Evolutionary conservation across 2,797 vertebrate genomes (phyloP).

Genomic region (Ctenopoma kingsleyae): DNA sequence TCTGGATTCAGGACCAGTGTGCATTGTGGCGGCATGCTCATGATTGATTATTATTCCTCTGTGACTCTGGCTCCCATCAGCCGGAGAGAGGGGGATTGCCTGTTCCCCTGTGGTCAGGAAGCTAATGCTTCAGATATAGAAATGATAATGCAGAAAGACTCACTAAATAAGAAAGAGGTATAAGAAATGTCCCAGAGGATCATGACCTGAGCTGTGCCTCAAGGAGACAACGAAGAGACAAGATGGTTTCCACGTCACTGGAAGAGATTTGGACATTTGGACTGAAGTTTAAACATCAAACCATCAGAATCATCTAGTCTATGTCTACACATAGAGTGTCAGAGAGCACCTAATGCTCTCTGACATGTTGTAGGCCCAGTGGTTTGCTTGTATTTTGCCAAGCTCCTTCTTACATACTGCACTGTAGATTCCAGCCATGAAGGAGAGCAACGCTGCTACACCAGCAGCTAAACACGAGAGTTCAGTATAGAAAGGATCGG

Average conservation of each 20-base stretch:
- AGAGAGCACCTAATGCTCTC: too few species aligned
- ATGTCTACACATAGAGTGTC: too few species aligned
- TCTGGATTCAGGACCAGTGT: slow-evolving; percentile 43
- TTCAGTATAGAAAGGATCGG: too few species aligned
- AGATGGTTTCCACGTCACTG: background rate
- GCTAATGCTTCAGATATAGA: slow-evolving; percentile 52
- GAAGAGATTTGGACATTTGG: background rate
- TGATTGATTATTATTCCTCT: slow-evolving; percentile 61
- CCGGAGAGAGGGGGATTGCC: slow-evolving; percentile 8
- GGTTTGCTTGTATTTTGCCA: background rate
- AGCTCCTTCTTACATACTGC: too few species aligned
- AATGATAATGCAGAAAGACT: slow-evolving; percentile 46
- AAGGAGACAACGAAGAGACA: background rate
- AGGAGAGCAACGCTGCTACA: background rate
- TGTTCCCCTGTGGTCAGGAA: slow-evolving; percentile 40
- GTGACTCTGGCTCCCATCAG: slow-evolving; percentile 24
- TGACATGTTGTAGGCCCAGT: background rate
- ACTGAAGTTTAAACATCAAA: slow-evolving; percentile 2
- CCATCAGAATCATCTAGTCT: background rate
- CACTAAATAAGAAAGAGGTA: slow-evolving; percentile 37
- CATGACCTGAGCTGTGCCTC: slow-evolving; percentile 15
- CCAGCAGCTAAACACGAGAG: too few species aligned
- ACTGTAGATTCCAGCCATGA: too few species aligned
- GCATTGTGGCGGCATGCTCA: slow-evolving; percentile 22
- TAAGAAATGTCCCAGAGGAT: slow-evolving; percentile 18